Evolutionary conservation across 2,113 vertebrate species (phyloP).

Genomic region (Tor tambroides): DNA sequence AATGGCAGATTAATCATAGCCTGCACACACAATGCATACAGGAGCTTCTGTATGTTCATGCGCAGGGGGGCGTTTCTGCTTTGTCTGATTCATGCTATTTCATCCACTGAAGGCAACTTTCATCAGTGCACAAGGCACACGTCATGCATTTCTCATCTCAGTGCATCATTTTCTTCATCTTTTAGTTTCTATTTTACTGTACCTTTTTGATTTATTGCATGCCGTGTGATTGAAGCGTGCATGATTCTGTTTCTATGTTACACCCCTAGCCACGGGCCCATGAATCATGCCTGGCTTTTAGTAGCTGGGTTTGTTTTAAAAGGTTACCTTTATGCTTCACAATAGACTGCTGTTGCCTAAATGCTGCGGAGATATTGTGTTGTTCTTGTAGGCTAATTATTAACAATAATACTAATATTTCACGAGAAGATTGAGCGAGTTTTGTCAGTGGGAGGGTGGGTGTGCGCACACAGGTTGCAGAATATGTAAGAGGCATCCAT

Average conservation of each 20-base stretch:
- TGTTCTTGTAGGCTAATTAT: background rate
- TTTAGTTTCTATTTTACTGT: background rate
- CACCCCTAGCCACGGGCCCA: background rate
- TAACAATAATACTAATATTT: background rate
- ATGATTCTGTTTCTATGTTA: background rate
- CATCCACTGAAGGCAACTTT: conserved; percentile 49
- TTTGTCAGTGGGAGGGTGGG: background rate
- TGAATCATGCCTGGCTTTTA: background rate
- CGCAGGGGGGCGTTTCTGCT: conserved; percentile 76
- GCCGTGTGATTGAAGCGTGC: background rate
- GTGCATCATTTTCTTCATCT: background rate
- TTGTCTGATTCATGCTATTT: conserved; percentile 70
- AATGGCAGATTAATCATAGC: conserved; percentile 18
- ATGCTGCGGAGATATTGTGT: too few species aligned
- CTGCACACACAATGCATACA: conserved; percentile 37
- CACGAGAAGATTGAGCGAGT: background rate
- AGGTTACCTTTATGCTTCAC: background rate
- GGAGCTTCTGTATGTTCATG: conserved; percentile 61
- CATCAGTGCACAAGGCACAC: background rate
- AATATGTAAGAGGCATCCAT: conserved; percentile 39
- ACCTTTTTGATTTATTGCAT: background rate
- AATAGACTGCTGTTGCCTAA: background rate
- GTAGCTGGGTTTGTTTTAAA: background rate
- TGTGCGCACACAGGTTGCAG: conserved; percentile 16
- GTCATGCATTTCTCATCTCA: background rate